Conservation (phyloP, 2,888 invertebrate genomes). For the Bombylius discolor region DNA sequence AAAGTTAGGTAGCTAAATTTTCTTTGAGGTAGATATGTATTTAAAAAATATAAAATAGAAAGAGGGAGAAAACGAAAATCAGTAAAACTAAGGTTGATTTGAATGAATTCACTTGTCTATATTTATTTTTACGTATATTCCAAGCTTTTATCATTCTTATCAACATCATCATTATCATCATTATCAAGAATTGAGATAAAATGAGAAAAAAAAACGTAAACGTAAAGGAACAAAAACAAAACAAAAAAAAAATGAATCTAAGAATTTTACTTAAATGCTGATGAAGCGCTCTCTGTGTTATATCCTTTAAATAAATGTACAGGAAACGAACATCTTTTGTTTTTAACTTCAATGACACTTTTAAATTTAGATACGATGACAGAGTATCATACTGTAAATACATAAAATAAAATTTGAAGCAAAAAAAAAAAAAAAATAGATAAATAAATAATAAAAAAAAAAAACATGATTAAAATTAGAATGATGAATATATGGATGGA, state of each 20-base stretch:
- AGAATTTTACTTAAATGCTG: conserved; percentile 6
- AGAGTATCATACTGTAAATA: no score
- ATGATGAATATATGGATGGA: no score
- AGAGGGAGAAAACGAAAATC: no score
- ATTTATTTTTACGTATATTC: background rate
- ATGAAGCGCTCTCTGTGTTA: conserved; percentile 1
- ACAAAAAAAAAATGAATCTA: background rate
- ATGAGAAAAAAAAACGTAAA: background rate
- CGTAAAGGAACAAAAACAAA: background rate
- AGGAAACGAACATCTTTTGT: background rate
- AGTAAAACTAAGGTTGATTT: background rate
- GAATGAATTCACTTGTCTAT: background rate
- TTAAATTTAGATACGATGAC: background rate
- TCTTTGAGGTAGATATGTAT: no score
- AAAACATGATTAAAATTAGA: no score
- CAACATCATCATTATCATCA: background rate
- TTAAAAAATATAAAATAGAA: no score
- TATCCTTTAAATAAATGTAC: background rate
- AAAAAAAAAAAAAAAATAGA: no score
- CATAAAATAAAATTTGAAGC: no score
- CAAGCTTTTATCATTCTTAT: no score
- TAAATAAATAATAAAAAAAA: no score
- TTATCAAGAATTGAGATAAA: background rate
- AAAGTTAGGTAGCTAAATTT: no score
- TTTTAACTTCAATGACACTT: background rate